phyloP scores from a whole-genome alignment of 1,140 invertebrate genomes.

The Conus ventricosus region DNA sequence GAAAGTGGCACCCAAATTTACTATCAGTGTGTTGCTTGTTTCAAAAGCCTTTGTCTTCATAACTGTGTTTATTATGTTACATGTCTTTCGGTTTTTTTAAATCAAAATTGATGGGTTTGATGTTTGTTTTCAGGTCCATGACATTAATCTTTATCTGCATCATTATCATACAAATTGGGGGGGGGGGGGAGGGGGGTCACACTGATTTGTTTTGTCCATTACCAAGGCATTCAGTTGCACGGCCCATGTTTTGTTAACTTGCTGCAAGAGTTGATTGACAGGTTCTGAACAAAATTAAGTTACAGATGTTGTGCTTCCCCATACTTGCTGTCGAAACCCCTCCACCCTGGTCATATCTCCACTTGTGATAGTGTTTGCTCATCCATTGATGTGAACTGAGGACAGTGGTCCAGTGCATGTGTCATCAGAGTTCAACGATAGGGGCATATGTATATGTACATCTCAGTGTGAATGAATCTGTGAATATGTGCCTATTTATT shows the following conservation, averaged over 20 bases:
- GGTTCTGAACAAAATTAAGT: too few relatives aligned
- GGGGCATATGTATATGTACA: background rate
- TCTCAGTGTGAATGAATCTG: background rate
- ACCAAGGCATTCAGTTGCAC: background rate
- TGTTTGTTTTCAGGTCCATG: too few relatives aligned
- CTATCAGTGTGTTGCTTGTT: too few relatives aligned
- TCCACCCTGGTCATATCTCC: background rate
- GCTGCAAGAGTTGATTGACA: too few relatives aligned
- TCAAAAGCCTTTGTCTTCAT: too few relatives aligned
- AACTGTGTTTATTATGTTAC: too few relatives aligned
- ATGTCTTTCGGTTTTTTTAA: too few relatives aligned
- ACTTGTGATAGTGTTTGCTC: conserved; percentile 3
- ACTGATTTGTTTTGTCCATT: background rate
- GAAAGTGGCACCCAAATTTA: too few relatives aligned
- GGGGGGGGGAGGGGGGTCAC: too few relatives aligned
- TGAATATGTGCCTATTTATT: conserved; percentile 11
- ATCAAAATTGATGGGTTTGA: too few relatives aligned
- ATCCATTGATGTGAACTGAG: background rate
- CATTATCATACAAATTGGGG: too few relatives aligned
- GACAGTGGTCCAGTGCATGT: background rate
- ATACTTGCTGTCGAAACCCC: background rate
- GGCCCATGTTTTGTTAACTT: background rate
- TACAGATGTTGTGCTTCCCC: background rate
- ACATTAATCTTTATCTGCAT: too few relatives aligned
- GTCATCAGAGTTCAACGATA: background rate